Base-by-base conservation (phyloP, 2,888 invertebrate genomes). In the Aphodius granarius region DNA sequence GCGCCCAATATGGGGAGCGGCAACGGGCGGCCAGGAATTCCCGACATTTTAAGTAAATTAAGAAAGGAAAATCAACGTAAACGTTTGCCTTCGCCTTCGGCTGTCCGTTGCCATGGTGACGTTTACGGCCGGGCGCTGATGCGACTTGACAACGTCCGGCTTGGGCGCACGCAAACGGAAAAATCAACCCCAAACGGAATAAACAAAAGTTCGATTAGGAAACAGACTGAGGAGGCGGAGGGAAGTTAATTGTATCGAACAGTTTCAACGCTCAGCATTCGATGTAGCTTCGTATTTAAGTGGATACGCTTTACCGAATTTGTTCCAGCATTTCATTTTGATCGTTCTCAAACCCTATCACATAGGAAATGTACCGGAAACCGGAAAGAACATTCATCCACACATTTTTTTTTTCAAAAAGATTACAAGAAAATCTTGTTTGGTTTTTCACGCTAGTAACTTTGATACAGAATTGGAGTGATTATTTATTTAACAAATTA, bases 1-100 rank as follows among this genome's bases (percentile, higher is more conserved):
- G 22, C 68, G 68, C 68, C 68, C 68, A 68, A 68, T 20, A 68
- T 22, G 22, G 43, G 43, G 43, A 43, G 43, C 43, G 43, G 43
- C 43, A 6, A 43, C 43, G 43, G 43, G 20, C 68, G 68, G n/a
- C n/a, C 68, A 63, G 13, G 5, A 64, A 73, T 73, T 65, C 71
- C 13, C 64, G 66, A 73, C 73, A 76, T 76, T 76, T 76, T 76
- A 76, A 76, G 73, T 76, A 76, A 76, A 76, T 76, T 76, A 76
- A 76, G 76, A 71, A 76, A 72, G 68, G 76, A 73, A 66, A 71
- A 73, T 73, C 64, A 71, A 70, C 76, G 76, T 70, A 76, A 76
- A 76, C 76, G 73, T 76, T 76, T 73, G 76, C 73, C 64, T 73
- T 71, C 73, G 66, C 43, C 43, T 43, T 9, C 43, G 63, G 73